Evolutionary conservation across 1,140 invertebrate genomes (phyloP).

Genomic region (Heliconius nattereri): DNA sequence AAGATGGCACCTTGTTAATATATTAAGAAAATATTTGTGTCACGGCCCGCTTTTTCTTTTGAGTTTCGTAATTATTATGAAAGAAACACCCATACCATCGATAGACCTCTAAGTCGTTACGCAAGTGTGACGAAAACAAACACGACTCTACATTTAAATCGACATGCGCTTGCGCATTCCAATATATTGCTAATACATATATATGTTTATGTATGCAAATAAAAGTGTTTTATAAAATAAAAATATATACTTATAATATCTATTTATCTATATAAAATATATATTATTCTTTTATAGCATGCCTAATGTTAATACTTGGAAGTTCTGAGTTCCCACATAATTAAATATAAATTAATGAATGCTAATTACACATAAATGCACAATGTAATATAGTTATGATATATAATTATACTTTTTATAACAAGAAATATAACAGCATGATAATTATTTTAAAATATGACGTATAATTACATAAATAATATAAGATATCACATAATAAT

Average conservation of each 20-base stretch:
- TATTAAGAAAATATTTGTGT: conserved; percentile 20
- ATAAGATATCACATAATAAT: conserved; percentile 1
- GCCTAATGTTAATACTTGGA: background rate
- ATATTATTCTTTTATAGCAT: background rate
- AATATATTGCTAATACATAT: background rate
- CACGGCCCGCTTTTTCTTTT: conserved; percentile 29
- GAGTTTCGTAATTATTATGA: conserved; percentile 25
- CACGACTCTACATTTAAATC: conserved; percentile 36
- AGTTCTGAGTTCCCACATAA: conserved; percentile 1
- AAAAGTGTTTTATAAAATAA: background rate
- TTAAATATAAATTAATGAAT: conserved; percentile 13
- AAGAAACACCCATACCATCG: conserved; percentile 30
- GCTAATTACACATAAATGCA: conserved; percentile 3
- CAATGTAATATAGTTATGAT: background rate
- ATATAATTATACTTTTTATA: conserved; percentile 5
- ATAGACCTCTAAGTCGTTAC: conserved; percentile 36
- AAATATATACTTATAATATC: background rate
- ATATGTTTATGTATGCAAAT: background rate
- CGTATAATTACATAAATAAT: background rate
- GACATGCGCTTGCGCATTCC: conserved; percentile 10
- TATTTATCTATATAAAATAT: background rate
- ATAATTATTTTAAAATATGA: background rate
- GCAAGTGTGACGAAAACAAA: conserved; percentile 38
- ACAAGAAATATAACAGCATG: background rate
- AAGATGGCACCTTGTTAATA: conserved; percentile 28